These are phyloP conservation scores for Rapana venosa DNA, from an alignment of 2,888 invertebrate species.

Conservation along the genomic window DNA sequence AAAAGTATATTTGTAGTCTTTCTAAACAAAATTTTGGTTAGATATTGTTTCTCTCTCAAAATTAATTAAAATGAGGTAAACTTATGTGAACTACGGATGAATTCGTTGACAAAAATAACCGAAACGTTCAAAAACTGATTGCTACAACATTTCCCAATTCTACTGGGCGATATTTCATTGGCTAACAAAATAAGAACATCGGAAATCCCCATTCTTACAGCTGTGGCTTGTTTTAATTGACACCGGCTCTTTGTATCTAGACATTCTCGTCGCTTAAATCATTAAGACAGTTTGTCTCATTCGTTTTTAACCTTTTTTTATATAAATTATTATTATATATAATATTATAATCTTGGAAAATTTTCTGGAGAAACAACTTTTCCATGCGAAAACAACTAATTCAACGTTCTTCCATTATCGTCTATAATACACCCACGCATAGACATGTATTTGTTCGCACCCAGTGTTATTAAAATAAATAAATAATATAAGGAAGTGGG, in stretches of 20 bases:
- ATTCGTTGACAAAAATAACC: not conserved
- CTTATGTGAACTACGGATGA: not conserved
- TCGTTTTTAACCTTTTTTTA: too few relatives aligned
- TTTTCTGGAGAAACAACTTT: too few relatives aligned
- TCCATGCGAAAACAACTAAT: too few relatives aligned
- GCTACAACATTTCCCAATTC: not conserved
- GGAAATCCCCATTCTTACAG: not conserved
- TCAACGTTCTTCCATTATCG: too few relatives aligned
- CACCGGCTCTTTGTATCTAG: not conserved
- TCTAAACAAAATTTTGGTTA: not conserved
- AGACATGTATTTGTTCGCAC: too few relatives aligned
- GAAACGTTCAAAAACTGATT: not conserved
- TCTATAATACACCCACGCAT: too few relatives aligned
- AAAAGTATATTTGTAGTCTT: not conserved
- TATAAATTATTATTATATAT: too few relatives aligned
- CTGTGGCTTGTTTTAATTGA: not conserved
- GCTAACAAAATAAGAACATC: not conserved
- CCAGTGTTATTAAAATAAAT: too few relatives aligned
- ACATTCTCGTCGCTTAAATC: not conserved
- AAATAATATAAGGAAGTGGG: too few relatives aligned
- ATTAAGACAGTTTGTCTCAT: too few relatives aligned
- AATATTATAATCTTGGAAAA: too few relatives aligned
- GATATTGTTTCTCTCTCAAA: not conserved
- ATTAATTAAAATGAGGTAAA: not conserved
- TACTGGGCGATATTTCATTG: constrained; percentile 21